Percentiles rank a stretch among this genome's conserved stretches.
Conservation (phyloP, 2,888 invertebrate species). For the Zele albiditarsus region DNA sequence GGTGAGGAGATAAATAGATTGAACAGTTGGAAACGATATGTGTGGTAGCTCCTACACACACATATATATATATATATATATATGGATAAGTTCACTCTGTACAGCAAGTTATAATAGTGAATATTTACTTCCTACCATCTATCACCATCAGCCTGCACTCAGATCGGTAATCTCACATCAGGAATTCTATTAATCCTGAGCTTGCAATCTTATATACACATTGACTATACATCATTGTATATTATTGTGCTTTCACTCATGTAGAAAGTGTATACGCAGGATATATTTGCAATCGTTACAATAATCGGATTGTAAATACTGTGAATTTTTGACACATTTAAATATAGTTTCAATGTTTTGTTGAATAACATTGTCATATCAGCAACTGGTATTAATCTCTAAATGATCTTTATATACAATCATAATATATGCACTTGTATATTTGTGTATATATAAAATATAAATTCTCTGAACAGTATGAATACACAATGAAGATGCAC, state of each 20-base stretch:
- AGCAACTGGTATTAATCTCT: neutral
- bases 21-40: neutral
- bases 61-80: no score
- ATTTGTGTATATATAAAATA: neutral
- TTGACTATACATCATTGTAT: neutral
- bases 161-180: constrained; percentile 48
- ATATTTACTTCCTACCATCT: constrained; percentile 48
- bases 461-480: neutral
- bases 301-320: constrained; percentile 25
- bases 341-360: constrained; percentile 8
- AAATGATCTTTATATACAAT: neutral
- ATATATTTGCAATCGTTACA: constrained; percentile 30
- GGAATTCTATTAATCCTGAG: constrained; percentile 53
- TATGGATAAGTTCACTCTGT: neutral
- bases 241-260: constrained; percentile 37
- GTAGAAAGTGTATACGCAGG: constrained; percentile 36
- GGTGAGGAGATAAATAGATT: neutral
- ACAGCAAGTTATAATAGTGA: constrained; percentile 11
- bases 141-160: constrained; percentile 47
- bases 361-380: constrained; percentile 9
- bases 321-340: constrained; percentile 11
- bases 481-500: constrained; percentile 4
- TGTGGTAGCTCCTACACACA: neutral
- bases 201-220: constrained; percentile 44
- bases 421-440: neutral